These are phyloP conservation scores for Euglossa dilemma DNA, from an alignment of 1,140 invertebrate genomes.

Conservation along the genomic window DNA sequence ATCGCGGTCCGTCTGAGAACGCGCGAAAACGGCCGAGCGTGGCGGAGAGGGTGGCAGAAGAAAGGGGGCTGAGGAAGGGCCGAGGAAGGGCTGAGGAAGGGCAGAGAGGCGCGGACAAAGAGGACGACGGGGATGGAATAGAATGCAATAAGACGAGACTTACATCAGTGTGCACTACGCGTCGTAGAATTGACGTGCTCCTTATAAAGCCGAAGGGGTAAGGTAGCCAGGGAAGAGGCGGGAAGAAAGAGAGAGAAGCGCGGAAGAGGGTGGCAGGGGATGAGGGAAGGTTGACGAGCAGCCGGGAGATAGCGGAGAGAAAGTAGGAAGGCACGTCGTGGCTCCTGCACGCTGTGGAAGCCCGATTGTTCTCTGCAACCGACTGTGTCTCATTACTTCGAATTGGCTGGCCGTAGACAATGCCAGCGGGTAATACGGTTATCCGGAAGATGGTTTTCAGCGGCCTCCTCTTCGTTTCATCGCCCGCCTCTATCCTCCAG, in stretches of 20 bases:
- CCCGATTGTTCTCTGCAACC: constrained; percentile 80
- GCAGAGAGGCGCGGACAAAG: constrained; percentile 1
- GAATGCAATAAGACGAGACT: constrained; percentile 62
- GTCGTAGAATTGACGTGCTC: constrained; percentile 72
- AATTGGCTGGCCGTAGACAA: constrained; percentile 80
- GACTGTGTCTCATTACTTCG: constrained; percentile 80
- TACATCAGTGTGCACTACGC: constrained; percentile 59
- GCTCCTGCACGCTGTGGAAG: constrained; percentile 59
- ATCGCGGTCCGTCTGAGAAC: background rate
- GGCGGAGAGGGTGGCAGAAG: background rate
- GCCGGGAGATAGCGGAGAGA: constrained; percentile 51
- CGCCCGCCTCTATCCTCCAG: constrained; percentile 1
- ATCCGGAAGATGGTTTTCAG: constrained; percentile 72
- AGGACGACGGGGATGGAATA: background rate
- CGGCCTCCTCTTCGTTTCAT: constrained; percentile 61
- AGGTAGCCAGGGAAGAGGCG: constrained; percentile 25
- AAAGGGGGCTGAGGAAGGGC: background rate
- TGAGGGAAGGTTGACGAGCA: constrained; percentile 56
- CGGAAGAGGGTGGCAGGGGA: background rate
- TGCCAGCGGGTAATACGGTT: constrained; percentile 78
- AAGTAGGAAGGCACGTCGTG: constrained; percentile 68
- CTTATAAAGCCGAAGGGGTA: constrained; percentile 66
- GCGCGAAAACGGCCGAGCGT: background rate
- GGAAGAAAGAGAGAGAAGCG: background rate
- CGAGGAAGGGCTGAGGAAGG: background rate